These are phyloP conservation scores for Scaptomyza montana DNA, from an alignment of 1,140 invertebrate genomes.

Conservation along the genomic window DNA sequence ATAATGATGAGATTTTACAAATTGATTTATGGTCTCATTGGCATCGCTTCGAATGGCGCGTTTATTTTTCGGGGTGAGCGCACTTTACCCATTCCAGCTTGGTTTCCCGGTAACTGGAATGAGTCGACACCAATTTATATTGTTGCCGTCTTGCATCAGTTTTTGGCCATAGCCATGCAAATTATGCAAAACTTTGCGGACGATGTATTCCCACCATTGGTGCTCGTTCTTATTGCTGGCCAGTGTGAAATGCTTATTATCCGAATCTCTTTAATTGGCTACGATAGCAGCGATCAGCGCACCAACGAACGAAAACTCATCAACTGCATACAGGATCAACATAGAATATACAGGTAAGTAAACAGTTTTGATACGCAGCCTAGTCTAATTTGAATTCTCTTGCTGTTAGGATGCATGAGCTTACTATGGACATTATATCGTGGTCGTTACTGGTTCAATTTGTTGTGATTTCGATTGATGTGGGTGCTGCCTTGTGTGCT, in stretches of 20 bases:
- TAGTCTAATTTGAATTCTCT: not conserved
- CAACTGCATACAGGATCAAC: conserved; percentile 61
- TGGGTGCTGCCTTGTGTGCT: conserved; percentile 42
- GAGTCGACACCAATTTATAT: conserved; percentile 32
- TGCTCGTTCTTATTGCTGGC: conserved; percentile 46
- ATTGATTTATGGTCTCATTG: conserved; percentile 2
- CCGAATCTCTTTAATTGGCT: conserved; percentile 54
- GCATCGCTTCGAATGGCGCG: conserved; percentile 13
- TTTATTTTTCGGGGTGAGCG: conserved; percentile 37
- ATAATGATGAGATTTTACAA: conserved; percentile 42
- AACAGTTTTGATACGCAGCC: too few species aligned
- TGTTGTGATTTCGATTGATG: conserved; percentile 53
- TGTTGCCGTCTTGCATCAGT: conserved; percentile 45
- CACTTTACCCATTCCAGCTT: conserved; percentile 51
- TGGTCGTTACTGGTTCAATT: conserved; percentile 69
- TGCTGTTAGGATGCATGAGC: conserved; percentile 41
- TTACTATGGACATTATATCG: conserved; percentile 50
- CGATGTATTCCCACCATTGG: conserved; percentile 62
- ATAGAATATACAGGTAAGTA: conserved; percentile 57
- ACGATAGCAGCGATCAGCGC: not conserved
- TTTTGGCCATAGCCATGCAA: conserved; percentile 32
- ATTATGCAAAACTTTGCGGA: conserved; percentile 54
- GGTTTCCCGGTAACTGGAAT: conserved; percentile 71
- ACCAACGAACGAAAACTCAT: conserved; percentile 50
- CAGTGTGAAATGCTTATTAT: conserved; percentile 60